phyloP scores from a whole-genome alignment of 2,797 vertebrate species.

The Glyptemys insculpta region DNA sequence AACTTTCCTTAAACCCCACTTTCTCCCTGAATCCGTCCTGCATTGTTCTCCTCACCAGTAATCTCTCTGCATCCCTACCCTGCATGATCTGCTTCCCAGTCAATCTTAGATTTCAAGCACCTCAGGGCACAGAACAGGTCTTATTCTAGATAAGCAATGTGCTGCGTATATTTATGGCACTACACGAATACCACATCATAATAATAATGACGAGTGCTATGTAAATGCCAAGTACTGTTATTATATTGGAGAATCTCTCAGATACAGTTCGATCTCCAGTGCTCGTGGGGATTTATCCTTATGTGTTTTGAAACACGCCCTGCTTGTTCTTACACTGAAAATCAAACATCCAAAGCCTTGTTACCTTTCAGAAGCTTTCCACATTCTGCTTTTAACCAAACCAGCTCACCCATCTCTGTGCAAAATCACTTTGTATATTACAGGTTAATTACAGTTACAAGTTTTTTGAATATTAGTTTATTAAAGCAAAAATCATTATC shows the following conservation, averaged over 20 bases:
- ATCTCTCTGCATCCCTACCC: not conserved
- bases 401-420: not conserved
- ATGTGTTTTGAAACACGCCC: not conserved
- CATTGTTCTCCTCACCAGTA: not conserved
- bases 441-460: accelerated
- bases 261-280: not conserved
- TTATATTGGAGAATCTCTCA: not conserved
- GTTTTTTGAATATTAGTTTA: not conserved
- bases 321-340: not conserved
- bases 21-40: not conserved
- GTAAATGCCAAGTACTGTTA: not conserved
- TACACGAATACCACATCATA: accelerated
- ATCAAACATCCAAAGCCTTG: not conserved
- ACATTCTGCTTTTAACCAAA: accelerated
- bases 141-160: accelerated
- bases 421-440: accelerated
- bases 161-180: not conserved
- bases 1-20: not conserved
- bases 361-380: not conserved
- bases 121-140: accelerated
- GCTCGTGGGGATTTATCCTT: not conserved
- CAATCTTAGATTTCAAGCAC: accelerated
- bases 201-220: accelerated
- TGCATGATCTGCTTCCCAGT: accelerated
- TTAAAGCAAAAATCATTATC: not conserved